Percentiles rank a stretch among this genome's conserved stretches.
phyloP scores from a whole-genome alignment of 1,140 invertebrate genomes.

The Euura saliciscinereae region DNA sequence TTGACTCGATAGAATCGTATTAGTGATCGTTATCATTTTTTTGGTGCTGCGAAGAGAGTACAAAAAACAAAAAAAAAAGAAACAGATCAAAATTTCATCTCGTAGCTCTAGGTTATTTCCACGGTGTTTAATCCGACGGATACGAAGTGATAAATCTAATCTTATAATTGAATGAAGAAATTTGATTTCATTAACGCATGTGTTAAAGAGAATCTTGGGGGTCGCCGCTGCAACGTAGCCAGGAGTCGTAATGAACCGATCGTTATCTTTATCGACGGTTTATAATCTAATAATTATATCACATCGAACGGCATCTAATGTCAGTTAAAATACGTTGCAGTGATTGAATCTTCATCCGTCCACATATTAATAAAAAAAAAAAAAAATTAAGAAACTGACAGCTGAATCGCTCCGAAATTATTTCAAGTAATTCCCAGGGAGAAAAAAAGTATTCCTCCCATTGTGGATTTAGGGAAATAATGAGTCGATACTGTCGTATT shows the following conservation, averaged over 20 bases:
- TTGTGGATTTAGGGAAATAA: not conserved
- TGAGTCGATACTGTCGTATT: not conserved
- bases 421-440: not conserved
- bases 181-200: conserved; percentile 2
- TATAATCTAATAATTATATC: conserved; percentile 52
- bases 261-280: conserved; percentile 32
- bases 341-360: conserved; percentile 5
- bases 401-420: not conserved
- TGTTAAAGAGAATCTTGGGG: conserved; percentile 19
- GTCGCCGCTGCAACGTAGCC: not conserved
- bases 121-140: not conserved
- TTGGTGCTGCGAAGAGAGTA: too few species aligned
- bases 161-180: not conserved
- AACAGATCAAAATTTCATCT: not conserved
- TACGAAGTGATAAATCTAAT: not conserved
- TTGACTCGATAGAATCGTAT: too few species aligned
- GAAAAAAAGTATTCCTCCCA: not conserved
- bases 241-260: conserved; percentile 47
- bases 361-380: not conserved
- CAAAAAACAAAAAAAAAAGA: too few species aligned
- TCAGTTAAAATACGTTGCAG: conserved; percentile 8
- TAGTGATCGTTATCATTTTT: too few species aligned
- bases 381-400: not conserved
- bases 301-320: conserved; percentile 17
- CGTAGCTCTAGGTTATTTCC: not conserved